These are phyloP conservation scores for Cossypha heuglini DNA, from an alignment of 2,797 vertebrate genomes.

Conservation along the genomic window DNA sequence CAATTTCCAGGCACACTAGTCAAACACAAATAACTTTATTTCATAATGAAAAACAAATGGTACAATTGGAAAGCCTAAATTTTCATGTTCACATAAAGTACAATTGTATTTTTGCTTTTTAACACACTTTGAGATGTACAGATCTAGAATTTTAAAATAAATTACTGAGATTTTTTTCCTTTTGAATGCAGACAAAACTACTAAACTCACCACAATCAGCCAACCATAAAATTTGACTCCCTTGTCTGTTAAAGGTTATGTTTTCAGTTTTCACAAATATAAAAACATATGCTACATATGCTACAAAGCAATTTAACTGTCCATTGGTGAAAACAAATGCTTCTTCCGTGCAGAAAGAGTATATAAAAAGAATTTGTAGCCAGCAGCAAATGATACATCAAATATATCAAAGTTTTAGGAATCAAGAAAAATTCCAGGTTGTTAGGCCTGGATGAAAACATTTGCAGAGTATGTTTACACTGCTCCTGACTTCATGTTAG, in stretches of 20 bases:
- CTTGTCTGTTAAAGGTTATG: neutral
- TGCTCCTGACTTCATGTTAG: neutral
- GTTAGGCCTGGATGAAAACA: neutral
- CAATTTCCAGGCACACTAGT: neutral
- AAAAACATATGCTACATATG: neutral
- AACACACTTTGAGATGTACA: neutral
- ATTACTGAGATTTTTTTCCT: neutral
- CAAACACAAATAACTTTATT: neutral
- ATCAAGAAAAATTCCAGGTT: neutral
- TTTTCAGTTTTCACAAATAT: neutral
- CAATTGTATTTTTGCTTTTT: neutral
- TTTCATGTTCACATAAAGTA: neutral
- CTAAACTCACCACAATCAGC: neutral
- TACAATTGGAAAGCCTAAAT: neutral
- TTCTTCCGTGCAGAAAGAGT: neutral
- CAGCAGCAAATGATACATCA: neutral
- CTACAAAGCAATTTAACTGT: neutral
- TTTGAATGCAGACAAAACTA: neutral
- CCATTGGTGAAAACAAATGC: neutral
- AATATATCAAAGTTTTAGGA: neutral
- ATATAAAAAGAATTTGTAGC: neutral
- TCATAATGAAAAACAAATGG: neutral
- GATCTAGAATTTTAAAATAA: neutral
- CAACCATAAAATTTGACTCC: neutral
- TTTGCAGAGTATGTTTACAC: neutral